These are phyloP conservation scores for Stomorhina lunata DNA, from an alignment of 2,888 invertebrate species.

Conservation along the genomic window DNA sequence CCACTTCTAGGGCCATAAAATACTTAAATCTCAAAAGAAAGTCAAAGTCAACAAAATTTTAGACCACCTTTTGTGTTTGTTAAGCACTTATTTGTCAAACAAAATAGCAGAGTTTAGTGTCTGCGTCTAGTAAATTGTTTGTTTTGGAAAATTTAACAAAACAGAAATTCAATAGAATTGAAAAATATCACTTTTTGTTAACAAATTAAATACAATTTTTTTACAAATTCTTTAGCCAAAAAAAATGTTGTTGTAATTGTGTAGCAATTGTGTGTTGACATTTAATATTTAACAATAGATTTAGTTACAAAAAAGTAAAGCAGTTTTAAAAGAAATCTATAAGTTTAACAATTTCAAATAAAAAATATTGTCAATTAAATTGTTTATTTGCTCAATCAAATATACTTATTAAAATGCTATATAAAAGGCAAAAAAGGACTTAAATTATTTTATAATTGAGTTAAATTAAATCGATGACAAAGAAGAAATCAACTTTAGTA, in stretches of 20 bases:
- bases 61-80: not conserved
- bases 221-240: conserved; percentile 14
- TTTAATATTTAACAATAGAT: not conserved
- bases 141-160: conserved; percentile 1
- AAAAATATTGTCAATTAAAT: not conserved
- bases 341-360: not conserved
- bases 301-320: not conserved
- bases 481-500: not conserved
- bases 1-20: not conserved
- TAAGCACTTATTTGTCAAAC: not conserved
- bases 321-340: not conserved
- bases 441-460: conserved; percentile 5
- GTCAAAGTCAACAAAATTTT: not conserved
- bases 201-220: conserved; percentile 7
- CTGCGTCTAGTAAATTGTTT: not conserved
- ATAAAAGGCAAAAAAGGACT: not conserved
- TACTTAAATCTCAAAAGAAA: too few relatives aligned
- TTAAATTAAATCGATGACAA: not conserved
- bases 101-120: not conserved
- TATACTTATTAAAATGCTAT: not conserved
- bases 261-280: conserved; percentile 30
- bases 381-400: not conserved
- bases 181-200: conserved; percentile 10
- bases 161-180: not conserved
- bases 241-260: conserved; percentile 32